Base-by-base conservation (phyloP, 2,888 invertebrate genomes). In the Serripes groenlandicus region DNA sequence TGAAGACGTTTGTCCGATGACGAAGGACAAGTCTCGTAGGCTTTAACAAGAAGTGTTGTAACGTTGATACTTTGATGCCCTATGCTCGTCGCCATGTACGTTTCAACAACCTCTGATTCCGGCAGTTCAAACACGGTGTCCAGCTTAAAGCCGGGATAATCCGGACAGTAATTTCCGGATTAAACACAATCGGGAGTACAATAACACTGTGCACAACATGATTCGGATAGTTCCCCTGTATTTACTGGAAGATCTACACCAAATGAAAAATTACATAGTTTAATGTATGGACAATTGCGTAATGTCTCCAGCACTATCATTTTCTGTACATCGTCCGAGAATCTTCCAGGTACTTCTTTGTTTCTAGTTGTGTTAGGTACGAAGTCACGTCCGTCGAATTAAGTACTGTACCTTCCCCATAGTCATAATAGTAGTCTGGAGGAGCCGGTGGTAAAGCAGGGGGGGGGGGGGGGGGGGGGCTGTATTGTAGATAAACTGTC, bases 181-280 rank as follows among this genome's bases (percentile, higher is more conserved):
- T 54, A 9, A 3, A 64, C n/a, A 54, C 77, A 78, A n/a, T 42
- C 62, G 28, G 71, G 54, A 72, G 18, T 28, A 37, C 77, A 78
- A 5, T 15, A 26, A 42, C 77, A 78, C 1, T 23, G 4, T 0
- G 32, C 28, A 37, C 77, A 78, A 37, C 77, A 54, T 0, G 62
- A 34, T 34, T 35, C 62, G 5, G 32, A 7, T 7, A 2, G 11
- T 3, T 15, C 26, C 15, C 5, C 7, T 21, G 18, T 21, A 18
- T 26, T 23, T 1, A 28, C 26, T 11, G 32, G 15, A 1, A 32
- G 34, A 21, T 11, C 34, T 23, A 69, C 21, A 1, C n/a, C 42
- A 21, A 76, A 49, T 15, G 37, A 23, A 60, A 37, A 69, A 35
- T 68, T 42, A 69, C 75, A 76, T 0, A 76, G 30, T 32, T 58